Evolutionary conservation across 30 jellyfish, hydroid and myxozoan species (phyloP).

Genomic region (Phacellophora camtschatica): DNA sequence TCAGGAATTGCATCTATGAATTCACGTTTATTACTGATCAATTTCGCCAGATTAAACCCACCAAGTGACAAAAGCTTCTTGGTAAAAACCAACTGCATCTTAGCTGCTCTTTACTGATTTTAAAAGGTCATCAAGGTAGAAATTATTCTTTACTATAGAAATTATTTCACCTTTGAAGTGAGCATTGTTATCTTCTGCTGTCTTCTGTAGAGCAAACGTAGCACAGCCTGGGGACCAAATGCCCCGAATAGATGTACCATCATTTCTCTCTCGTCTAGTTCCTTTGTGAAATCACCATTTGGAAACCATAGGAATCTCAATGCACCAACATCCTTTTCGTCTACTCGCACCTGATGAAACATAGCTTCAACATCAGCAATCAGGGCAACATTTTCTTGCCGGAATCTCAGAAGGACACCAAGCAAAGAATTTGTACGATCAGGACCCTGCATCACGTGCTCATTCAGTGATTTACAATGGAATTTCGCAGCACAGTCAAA

Average conservation of each 20-base stretch:
- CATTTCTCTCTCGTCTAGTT: conserved; percentile 43
- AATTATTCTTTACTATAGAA: conserved; percentile 10
- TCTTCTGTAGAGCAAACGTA: conserved; percentile 45
- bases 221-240: conserved; percentile 72
- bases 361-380: conserved; percentile 69
- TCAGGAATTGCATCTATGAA: conserved; percentile 40
- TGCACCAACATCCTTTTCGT: conserved; percentile 18
- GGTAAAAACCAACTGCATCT: conserved; percentile 13
- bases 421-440: conserved; percentile 50
- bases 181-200: conserved; percentile 33
- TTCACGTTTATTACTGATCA: conserved; percentile 26
- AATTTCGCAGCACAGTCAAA: conserved; percentile 75
- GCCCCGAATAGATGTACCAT: conserved; percentile 70
- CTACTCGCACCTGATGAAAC: conserved; percentile 76
- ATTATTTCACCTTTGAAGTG: not conserved
- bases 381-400: conserved; percentile 70
- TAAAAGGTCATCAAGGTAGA: conserved; percentile 52
- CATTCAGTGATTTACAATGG: conserved; percentile 46
- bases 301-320: conserved; percentile 73
- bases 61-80: conserved; percentile 40
- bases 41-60: conserved; percentile 55
- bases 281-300: conserved; percentile 35
- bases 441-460: conserved; percentile 69
- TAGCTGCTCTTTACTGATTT: not conserved
- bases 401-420: conserved; percentile 46